Evolutionary conservation across 2,888 invertebrate species (phyloP), one percentile per base, ranked within the genome.

Genomic region (Diaperis boleti): DNA sequence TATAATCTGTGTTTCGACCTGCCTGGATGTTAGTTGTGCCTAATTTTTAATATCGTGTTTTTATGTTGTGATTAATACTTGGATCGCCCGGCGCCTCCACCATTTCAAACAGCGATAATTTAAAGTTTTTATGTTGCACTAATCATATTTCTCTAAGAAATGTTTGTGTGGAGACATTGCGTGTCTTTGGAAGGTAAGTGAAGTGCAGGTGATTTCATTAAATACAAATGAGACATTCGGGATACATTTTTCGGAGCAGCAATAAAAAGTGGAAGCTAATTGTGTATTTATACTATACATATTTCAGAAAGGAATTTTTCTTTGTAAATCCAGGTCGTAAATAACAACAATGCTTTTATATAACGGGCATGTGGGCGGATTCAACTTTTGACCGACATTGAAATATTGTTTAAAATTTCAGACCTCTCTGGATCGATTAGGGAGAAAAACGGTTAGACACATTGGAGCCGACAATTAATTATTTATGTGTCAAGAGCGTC

Each of bases 81-180:
- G 11, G 33, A 11, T 33, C 11, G 2, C 44, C 59, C 59, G 64
- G 64, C 64, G 64, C 64, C 41, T 64, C 55, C 64, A 57, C 64
- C 64, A 64, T 47, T 55, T 45, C 47, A 29, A 26, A 26, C 2
- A 26, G 26, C n/a, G 26, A 26, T 26, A n/a, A 8, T 26, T 5
- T 26, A 3, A 26, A 20, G n/a, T 8, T 26, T n/a, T 26, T 8
- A 26, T 26, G 6, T 8, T 8, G 6, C 26, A 26, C 6, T 26
- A 8, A 37, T 17, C 5, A 37, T 26, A 6, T 37, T 37, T 2
- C 26, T 2, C 8, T 22, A 7, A 52, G 65, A 62, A 57, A 79
- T 79, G 78, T 79, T 79, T 66, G 79, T 80, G 18, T 80, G 79
- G 80, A 77, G 75, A 66, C 79, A 79, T 60, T 79, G 80, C 65